Conservation (phyloP, 2,797 vertebrate species). For the Coregonus ussuriensis region DNA sequence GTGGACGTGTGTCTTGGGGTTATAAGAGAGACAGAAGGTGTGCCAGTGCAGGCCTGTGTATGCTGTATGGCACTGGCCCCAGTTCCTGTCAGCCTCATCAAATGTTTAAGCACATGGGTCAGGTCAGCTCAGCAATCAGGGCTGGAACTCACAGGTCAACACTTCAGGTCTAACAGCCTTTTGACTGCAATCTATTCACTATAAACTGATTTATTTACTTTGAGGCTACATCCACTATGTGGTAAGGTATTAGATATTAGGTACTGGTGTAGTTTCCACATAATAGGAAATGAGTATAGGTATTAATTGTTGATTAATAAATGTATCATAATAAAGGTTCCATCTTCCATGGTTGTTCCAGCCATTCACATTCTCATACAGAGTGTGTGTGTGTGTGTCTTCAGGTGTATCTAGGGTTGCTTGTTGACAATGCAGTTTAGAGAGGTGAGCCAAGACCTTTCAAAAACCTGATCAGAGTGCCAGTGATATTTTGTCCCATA, state of each 20-base stretch:
- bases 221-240: not conserved
- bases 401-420: conserved; percentile 21
- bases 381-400: too few relatives aligned
- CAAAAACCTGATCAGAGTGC: conserved; percentile 29
- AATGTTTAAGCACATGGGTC: conserved; percentile 64
- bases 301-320: too few relatives aligned
- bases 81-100: conserved; percentile 62
- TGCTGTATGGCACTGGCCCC: conserved; percentile 51
- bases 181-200: conserved; percentile 45
- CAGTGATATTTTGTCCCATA: conserved; percentile 37
- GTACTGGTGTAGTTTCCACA: not conserved
- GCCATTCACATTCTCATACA: not conserved
- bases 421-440: conserved; percentile 9
- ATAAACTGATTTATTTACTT: not conserved
- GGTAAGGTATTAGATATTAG: not conserved
- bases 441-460: conserved; percentile 26
- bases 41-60: conserved; percentile 33
- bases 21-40: conserved; percentile 51
- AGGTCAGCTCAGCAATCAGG: conserved; percentile 20
- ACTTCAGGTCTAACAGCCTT: conserved; percentile 4
- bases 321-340: too few relatives aligned
- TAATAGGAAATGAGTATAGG: too few relatives aligned
- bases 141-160: not conserved
- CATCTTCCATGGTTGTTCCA: not conserved
- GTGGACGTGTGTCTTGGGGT: conserved; percentile 45